Conservation (phyloP, 2,888 invertebrate genomes). For the Drosophila gaucha region DNA sequence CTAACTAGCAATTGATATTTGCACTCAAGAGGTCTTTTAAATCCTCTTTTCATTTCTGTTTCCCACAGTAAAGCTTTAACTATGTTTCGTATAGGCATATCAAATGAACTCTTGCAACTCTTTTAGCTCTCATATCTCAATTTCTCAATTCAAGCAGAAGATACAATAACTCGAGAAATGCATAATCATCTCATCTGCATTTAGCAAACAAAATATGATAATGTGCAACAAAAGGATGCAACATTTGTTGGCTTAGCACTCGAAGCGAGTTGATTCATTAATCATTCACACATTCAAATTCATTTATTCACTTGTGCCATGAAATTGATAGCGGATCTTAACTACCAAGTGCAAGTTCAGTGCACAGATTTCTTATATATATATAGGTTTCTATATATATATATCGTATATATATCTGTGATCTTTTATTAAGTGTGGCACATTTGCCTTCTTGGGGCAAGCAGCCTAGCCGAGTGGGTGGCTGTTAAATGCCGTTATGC, state of each 20-base stretch:
- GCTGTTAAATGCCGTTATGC: conserved; percentile 53
- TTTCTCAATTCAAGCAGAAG: not conserved
- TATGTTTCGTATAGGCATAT: not conserved
- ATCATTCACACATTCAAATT: conserved; percentile 17
- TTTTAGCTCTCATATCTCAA: not conserved
- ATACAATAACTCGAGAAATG: conserved; percentile 1
- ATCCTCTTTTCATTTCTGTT: not conserved
- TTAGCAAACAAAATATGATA: not conserved
- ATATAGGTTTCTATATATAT: conserved; percentile 1
- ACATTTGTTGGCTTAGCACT: conserved; percentile 24
- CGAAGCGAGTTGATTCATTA: conserved; percentile 38
- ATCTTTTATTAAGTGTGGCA: conserved; percentile 28
- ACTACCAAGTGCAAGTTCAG: conserved; percentile 65
- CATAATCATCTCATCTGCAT: conserved; percentile 21
- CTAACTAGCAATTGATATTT: not conserved
- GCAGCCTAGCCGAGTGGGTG: conserved; percentile 55
- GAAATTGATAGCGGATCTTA: conserved; percentile 25
- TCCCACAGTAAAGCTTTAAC: no score
- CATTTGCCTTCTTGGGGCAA: conserved; percentile 2
- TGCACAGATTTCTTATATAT: not conserved
- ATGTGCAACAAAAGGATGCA: conserved; percentile 2
- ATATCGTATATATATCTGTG: not conserved
- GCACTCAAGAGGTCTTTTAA: not conserved
- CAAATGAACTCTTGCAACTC: not conserved
- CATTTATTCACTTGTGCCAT: conserved; percentile 48